These are phyloP conservation scores for Nephrotoma guestfalica DNA, from an alignment of 2,888 invertebrate species.

Conservation along the genomic window DNA sequence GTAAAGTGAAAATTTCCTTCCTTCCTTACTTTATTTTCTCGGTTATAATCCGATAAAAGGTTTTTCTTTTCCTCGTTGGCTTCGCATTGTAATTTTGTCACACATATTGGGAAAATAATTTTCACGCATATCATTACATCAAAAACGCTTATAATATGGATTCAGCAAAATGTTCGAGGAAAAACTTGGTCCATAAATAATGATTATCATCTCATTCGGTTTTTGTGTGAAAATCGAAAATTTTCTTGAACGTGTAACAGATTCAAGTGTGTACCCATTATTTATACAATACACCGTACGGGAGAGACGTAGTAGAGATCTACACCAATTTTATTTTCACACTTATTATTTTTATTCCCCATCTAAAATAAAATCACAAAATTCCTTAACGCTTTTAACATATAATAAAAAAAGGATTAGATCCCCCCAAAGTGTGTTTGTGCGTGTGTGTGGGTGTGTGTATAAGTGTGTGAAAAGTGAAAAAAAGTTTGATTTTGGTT, in stretches of 20 bases:
- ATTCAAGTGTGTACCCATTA: not conserved
- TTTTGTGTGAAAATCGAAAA: not conserved
- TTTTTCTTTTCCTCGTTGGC: not conserved
- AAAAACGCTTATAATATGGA: not conserved
- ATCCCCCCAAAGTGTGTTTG: not conserved
- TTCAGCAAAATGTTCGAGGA: not conserved
- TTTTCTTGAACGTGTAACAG: not conserved
- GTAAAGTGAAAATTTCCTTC: not conserved
- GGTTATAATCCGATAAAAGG: not conserved
- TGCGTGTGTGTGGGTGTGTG: too few relatives aligned
- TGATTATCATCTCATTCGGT: not conserved
- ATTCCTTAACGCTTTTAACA: not conserved
- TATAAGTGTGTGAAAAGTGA: not conserved
- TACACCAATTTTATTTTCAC: not conserved
- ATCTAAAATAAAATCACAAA: not conserved
- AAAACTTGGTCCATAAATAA: not conserved
- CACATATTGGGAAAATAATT: not conserved
- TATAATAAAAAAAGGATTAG: not conserved
- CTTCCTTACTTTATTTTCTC: not conserved
- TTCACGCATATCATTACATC: not conserved
- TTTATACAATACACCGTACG: too few relatives aligned
- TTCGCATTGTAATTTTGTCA: not conserved
- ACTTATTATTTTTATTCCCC: not conserved
- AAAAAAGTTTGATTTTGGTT: not conserved
- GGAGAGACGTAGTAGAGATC: not conserved